Percentiles rank a stretch among this genome's conserved stretches.
Evolutionary conservation across 2,797 vertebrate genomes (phyloP).

Genomic region (Chaenodraco wilsoni): DNA sequence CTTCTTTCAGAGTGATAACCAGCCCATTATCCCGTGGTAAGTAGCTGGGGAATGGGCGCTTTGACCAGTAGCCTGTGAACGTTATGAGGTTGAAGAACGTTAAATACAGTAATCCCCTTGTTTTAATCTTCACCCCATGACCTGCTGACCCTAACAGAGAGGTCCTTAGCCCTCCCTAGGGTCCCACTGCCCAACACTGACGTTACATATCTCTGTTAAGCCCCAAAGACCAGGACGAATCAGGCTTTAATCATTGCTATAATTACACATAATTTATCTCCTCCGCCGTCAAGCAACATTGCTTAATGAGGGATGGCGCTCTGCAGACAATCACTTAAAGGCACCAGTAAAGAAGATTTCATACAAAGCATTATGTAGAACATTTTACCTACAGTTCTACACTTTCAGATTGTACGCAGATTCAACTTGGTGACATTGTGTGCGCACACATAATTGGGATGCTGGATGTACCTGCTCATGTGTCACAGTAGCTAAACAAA

Average conservation of each 20-base stretch:
- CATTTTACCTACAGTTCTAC: neutral
- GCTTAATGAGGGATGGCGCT: constrained; percentile 80
- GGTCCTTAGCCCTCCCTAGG: constrained; percentile 75
- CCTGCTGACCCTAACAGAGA: constrained; percentile 73
- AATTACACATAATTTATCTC: constrained; percentile 85
- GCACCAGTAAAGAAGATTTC: constrained; percentile 47
- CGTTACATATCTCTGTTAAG: constrained; percentile 76
- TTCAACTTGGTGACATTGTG: constrained; percentile 1
- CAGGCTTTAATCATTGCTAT: constrained; percentile 79
- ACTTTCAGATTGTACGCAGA: neutral
- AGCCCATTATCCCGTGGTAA: constrained; percentile 69
- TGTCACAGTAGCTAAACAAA: constrained; percentile 60
- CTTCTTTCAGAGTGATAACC: constrained; percentile 68
- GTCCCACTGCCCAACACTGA: constrained; percentile 65
- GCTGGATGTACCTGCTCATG: constrained; percentile 39
- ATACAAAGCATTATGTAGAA: constrained; percentile 7
- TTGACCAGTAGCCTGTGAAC: constrained; percentile 79
- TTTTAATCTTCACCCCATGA: constrained; percentile 83
- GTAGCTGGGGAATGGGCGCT: constrained; percentile 73
- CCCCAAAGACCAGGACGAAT: constrained; percentile 72
- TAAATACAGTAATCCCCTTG: constrained; percentile 85
- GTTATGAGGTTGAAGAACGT: constrained; percentile 70
- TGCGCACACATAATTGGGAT: constrained; percentile 10
- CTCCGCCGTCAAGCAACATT: constrained; percentile 74
- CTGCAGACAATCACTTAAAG: constrained; percentile 74